Evolutionary conservation across 2,888 invertebrate genomes (phyloP), one percentile per base, ranked within the genome.

Genomic region (Drosophila dives): DNA sequence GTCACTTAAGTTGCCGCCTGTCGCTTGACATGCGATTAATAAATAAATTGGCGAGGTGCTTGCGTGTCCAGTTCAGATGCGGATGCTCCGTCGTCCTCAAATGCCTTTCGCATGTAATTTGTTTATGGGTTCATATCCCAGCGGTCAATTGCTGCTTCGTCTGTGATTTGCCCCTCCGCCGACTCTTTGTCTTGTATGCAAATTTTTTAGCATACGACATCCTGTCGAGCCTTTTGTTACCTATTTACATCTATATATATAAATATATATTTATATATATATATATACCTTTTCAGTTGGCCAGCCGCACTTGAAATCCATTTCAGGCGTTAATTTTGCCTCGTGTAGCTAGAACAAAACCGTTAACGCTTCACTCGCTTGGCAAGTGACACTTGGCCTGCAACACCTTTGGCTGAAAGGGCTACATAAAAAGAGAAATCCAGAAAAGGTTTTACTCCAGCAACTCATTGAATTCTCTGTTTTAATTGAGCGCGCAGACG

Each of bases 51-150:
- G 53, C 55, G 33, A 54, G 73, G 61, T 61, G 79, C 76, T 88
- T 86, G 83, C 80, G 83, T 86, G 83, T 73, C 74, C 67, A 69
- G 73, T 42, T 40, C 45, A 34, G 50, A 26, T 42, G 62, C 45
- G 53, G 36, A 53, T 32, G 72, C 54, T 64, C 51, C 51, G 61
- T 61, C 40, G 77, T 77, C 75, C 72, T 86, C 81, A 81, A 86
- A 81, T 81, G 79, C 73, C 79, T 66, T 80, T 77, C 80, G 75
- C 73, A 64, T 74, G 81, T 84, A 75, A 81, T 83, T 80, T 89
- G 90, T 86, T 90, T 91, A 91, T 91, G 91, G 90, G 91, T 91
- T 91, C 91, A 91, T 91, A 88, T 91, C 91, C 91, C 91, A 88
- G 83, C 91, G 91, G 91, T 91, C 91, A 91, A 91, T 91, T 90